These are phyloP conservation scores for Peromyscus nudipes DNA, from an alignment of 2,797 vertebrate genomes.

Conservation along the genomic window DNA sequence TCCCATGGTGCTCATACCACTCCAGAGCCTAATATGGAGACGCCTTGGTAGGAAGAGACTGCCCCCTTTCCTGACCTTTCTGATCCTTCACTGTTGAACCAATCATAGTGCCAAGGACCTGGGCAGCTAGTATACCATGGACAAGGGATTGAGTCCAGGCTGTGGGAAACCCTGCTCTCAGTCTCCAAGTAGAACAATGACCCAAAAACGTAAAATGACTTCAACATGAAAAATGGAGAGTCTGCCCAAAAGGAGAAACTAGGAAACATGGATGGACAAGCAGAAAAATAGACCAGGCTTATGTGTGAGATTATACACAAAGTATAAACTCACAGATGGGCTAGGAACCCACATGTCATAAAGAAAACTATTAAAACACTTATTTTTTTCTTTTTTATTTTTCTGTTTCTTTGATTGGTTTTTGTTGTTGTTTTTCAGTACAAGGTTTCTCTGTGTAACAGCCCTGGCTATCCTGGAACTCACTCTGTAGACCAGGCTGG, in stretches of 20 bases:
- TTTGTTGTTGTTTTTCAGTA: not conserved
- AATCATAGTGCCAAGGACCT: not conserved
- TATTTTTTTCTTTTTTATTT: not conserved
- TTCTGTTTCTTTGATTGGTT: not conserved
- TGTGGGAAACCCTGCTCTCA: not conserved
- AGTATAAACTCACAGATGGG: not conserved
- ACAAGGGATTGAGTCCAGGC: not conserved
- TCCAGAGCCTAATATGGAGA: not conserved
- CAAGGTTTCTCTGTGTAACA: not conserved
- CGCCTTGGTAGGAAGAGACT: not conserved
- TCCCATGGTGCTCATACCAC: not conserved
- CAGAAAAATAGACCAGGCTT: not conserved
- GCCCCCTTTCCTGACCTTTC: not conserved
- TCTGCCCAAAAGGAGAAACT: not conserved
- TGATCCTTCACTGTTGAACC: not conserved
- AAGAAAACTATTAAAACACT: slow-evolving; percentile 8
- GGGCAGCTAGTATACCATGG: not conserved
- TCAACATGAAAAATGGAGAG: not conserved
- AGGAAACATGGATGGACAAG: not conserved
- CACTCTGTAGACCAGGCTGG: not conserved
- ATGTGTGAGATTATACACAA: not conserved
- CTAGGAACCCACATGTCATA: not conserved
- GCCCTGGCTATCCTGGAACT: not conserved
- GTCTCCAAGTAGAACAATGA: not conserved
- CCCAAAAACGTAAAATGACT: not conserved